Percentiles rank a stretch among this genome's conserved stretches.
phyloP scores from a whole-genome alignment of 2,888 invertebrate species.

The Cerceris ruficornis region DNA sequence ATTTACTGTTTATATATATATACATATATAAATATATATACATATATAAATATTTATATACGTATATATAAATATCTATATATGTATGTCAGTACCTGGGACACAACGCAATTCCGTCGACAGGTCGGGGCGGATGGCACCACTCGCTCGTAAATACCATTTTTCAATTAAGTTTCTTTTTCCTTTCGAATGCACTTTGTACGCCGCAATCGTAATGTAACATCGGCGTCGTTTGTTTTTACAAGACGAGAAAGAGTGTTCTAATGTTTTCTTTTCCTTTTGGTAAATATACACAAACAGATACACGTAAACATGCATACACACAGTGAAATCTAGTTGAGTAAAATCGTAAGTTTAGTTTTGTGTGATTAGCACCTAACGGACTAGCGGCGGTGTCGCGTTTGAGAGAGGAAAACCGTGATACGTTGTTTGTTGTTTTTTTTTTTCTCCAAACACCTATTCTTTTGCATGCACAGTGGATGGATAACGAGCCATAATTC shows the following conservation, averaged over 20 bases:
- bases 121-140: slow-evolving; percentile 67
- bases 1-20: slow-evolving; percentile 56
- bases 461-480: slow-evolving; percentile 67
- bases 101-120: slow-evolving; percentile 64
- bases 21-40: slow-evolving; percentile 30
- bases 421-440: slow-evolving; percentile 14
- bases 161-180: slow-evolving; percentile 49
- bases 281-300: neutral
- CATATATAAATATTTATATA: slow-evolving; percentile 38
- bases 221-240: neutral
- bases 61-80: slow-evolving; percentile 18
- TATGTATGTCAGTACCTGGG: slow-evolving; percentile 48
- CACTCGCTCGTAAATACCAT: slow-evolving; percentile 56
- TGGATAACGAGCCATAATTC: slow-evolving; percentile 59
- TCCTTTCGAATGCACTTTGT: slow-evolving; percentile 36
- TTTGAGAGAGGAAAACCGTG: slow-evolving; percentile 30
- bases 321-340: no score
- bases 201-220: slow-evolving; percentile 2
- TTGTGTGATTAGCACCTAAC: slow-evolving; percentile 9
- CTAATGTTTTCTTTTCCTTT: no score
- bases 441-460: slow-evolving; percentile 18
- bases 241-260: neutral
- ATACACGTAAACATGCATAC: no score
- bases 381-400: slow-evolving; percentile 38
- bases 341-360: no score